These are phyloP conservation scores for Trichopoda pennipes DNA, from an alignment of 2,888 invertebrate genomes.

Conservation along the genomic window DNA sequence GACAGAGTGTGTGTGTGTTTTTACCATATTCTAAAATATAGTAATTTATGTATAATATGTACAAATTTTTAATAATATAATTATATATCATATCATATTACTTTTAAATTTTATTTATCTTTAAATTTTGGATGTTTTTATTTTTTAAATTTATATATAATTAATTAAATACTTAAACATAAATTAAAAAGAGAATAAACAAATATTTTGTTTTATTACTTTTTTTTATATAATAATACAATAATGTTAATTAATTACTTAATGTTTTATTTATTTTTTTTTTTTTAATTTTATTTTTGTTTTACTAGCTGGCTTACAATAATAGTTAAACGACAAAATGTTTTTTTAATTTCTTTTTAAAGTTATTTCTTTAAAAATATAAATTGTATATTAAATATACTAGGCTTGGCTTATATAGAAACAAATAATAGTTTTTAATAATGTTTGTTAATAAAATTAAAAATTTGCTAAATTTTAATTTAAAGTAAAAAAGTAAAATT, in stretches of 20 bases:
- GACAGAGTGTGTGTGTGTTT: slow-evolving; percentile 4
- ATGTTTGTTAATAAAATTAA: slow-evolving; percentile 49
- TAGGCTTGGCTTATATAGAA: slow-evolving; percentile 64
- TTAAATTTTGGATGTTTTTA: slow-evolving; percentile 49
- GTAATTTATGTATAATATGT: slow-evolving; percentile 50
- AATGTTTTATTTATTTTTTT: slow-evolving; percentile 29
- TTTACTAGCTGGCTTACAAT: slow-evolving; percentile 63
- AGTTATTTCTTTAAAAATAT: slow-evolving; percentile 60
- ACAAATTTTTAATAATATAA: slow-evolving; percentile 54
- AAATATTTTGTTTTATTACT: slow-evolving; percentile 52
- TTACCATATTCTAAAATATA: slow-evolving; percentile 24
- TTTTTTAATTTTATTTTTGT: slow-evolving; percentile 41
- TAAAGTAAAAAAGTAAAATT: slow-evolving; percentile 46
- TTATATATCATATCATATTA: slow-evolving; percentile 25
- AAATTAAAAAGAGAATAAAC: slow-evolving; percentile 51
- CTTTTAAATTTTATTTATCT: slow-evolving; percentile 38
- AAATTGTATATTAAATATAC: slow-evolving; percentile 68
- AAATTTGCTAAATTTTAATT: slow-evolving; percentile 64
- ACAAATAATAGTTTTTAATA: slow-evolving; percentile 39
- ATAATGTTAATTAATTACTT: slow-evolving; percentile 51
- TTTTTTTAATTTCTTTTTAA: slow-evolving; percentile 30
- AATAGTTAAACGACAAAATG: slow-evolving; percentile 61
- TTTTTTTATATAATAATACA: slow-evolving; percentile 39
- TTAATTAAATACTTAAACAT: slow-evolving; percentile 64
- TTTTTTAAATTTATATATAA: slow-evolving; percentile 10